These are phyloP conservation scores for Pocota personata DNA, from an alignment of 2,888 invertebrate genomes.

Conservation along the genomic window DNA sequence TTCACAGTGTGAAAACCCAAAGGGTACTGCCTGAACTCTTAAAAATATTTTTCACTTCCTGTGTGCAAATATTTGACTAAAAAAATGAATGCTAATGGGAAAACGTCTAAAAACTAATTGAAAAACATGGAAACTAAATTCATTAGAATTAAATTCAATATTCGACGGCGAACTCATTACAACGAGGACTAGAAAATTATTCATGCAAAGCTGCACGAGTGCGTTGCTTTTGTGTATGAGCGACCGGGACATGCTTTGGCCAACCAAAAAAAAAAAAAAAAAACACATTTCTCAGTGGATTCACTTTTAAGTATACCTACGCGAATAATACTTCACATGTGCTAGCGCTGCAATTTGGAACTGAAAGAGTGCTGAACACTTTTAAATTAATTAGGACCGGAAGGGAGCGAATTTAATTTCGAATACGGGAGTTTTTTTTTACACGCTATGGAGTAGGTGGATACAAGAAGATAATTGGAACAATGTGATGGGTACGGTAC, in stretches of 20 bases:
- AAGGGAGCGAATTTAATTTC: not conserved
- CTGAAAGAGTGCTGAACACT: conserved; percentile 23
- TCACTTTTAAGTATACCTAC: not conserved
- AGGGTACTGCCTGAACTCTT: not conserved
- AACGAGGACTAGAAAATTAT: not conserved
- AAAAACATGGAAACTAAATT: conserved; percentile 32
- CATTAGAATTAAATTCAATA: conserved; percentile 43
- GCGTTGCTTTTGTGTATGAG: not conserved
- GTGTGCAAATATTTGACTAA: not conserved
- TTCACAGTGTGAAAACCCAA: not conserved
- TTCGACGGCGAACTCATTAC: conserved; percentile 36
- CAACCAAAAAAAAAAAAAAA: not conserved
- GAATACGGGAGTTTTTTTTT: not conserved
- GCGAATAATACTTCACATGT: not conserved
- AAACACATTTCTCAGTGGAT: not conserved
- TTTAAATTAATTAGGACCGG: conserved; percentile 28
- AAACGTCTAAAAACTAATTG: conserved; percentile 6
- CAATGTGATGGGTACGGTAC: not conserved
- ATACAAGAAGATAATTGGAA: not conserved
- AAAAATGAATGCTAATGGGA: not conserved
- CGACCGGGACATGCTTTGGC: not conserved
- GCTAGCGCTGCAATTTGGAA: conserved; percentile 4
- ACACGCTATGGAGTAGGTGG: not conserved
- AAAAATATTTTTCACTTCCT: not conserved
- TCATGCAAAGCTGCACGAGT: not conserved